phyloP scores from a whole-genome alignment of 2,797 vertebrate genomes.

The Chrosomus eos region DNA sequence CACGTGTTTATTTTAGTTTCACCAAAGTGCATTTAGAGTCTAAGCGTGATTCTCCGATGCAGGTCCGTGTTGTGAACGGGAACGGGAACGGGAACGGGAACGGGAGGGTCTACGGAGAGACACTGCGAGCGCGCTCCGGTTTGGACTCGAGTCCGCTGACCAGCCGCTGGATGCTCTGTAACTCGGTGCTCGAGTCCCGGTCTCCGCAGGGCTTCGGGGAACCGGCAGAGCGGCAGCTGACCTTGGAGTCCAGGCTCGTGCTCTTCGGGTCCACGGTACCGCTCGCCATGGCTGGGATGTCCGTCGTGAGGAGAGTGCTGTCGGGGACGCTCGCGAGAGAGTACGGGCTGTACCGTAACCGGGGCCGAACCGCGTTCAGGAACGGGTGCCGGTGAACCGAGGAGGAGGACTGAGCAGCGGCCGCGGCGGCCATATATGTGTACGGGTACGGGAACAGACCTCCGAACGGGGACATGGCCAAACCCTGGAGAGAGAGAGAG shows the following conservation, averaged over 20 bases:
- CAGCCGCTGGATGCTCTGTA: slow-evolving; percentile 95
- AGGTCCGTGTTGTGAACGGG: slow-evolving; percentile 70
- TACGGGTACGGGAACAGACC: slow-evolving; percentile 95
- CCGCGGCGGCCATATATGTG: slow-evolving; percentile 95
- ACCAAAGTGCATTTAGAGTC: slow-evolving; percentile 86
- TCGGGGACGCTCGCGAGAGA: slow-evolving; percentile 89
- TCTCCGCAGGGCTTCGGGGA: slow-evolving; percentile 89
- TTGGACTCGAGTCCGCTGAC: slow-evolving; percentile 94
- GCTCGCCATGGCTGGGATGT: slow-evolving; percentile 80
- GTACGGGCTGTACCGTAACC: slow-evolving; percentile 96
- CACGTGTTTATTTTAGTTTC: slow-evolving; percentile 70
- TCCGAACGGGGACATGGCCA: slow-evolving; percentile 96
- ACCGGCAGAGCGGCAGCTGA: slow-evolving; percentile 91
- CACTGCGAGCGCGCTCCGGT: slow-evolving; percentile 89
- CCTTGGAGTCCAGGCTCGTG: slow-evolving; percentile 90
- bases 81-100: slow-evolving; percentile 63
- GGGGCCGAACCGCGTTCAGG: slow-evolving; percentile 89
- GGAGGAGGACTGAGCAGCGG: slow-evolving; percentile 79
- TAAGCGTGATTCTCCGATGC: slow-evolving; percentile 66
- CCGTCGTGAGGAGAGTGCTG: slow-evolving; percentile 86
- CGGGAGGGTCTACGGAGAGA: slow-evolving; percentile 77
- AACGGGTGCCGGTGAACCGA: slow-evolving; percentile 92
- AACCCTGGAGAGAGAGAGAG: slow-evolving; percentile 79
- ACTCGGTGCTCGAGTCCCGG: slow-evolving; percentile 90
- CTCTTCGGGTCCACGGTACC: slow-evolving; percentile 81